Evolutionary conservation across 1,140 invertebrate species (phyloP).

Genomic region (Sitophilus oryzae): DNA sequence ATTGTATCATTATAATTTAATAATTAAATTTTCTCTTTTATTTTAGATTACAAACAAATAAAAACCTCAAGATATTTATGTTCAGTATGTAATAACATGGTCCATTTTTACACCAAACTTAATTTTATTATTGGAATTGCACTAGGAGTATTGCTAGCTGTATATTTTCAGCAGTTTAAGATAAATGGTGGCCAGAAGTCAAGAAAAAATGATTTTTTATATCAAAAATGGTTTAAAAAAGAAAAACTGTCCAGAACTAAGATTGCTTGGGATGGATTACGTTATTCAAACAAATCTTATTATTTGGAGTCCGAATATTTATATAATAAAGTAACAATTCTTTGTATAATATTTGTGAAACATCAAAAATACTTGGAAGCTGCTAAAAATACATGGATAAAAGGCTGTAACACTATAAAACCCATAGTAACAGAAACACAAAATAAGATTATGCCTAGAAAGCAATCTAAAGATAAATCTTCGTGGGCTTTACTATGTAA

Average conservation of each 20-base stretch:
- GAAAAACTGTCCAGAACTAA: constrained; percentile 15
- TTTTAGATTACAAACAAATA: no score
- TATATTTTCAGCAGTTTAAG: constrained; percentile 8
- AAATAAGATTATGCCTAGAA: constrained; percentile 27
- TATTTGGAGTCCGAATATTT: constrained; percentile 32
- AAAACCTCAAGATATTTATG: constrained; percentile 6
- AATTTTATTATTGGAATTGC: constrained; percentile 23
- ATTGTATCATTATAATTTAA: no score
- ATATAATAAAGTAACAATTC: constrained; percentile 27
- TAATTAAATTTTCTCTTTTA: no score
- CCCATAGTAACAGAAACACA: constrained; percentile 20
- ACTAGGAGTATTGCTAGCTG: constrained; percentile 18
- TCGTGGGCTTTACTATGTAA: constrained; percentile 34
- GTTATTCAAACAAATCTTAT: constrained; percentile 29
- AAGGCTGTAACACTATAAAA: constrained; percentile 31
- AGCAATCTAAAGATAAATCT: constrained; percentile 26
- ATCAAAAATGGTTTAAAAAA: constrained; percentile 33
- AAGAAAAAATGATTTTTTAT: constrained; percentile 8
- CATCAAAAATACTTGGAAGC: constrained; percentile 29
- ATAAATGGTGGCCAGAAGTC: not conserved
- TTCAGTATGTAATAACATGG: constrained; percentile 18
- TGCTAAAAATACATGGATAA: constrained; percentile 32
- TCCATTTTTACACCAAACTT: constrained; percentile 21
- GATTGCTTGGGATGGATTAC: constrained; percentile 30
- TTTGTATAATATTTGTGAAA: constrained; percentile 33